These are phyloP conservation scores for Sesamia nonagrioides DNA, from an alignment of 1,140 invertebrate species.

Conservation along the genomic window DNA sequence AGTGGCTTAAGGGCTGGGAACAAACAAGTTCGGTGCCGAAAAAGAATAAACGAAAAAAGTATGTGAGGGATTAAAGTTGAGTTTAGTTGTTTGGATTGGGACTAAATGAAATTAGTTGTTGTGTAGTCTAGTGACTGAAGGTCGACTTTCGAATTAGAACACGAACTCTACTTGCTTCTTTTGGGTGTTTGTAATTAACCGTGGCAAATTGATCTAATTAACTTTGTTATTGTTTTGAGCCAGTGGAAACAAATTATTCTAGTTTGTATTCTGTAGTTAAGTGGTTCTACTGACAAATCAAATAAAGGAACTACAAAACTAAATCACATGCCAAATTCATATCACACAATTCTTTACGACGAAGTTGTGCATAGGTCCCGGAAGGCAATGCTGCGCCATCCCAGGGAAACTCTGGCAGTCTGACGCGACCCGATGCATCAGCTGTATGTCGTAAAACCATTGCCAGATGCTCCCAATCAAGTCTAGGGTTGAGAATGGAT, in stretches of 20 bases:
- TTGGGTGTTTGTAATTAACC: slow-evolving; percentile 20
- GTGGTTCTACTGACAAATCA: slow-evolving; percentile 26
- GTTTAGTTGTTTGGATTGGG: slow-evolving; percentile 39
- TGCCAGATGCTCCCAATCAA: slow-evolving; percentile 80
- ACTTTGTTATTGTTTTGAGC: slow-evolving; percentile 21
- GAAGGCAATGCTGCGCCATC: slow-evolving; percentile 42
- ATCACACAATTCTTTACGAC: slow-evolving; percentile 55
- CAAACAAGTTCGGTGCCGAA: slow-evolving; percentile 45
- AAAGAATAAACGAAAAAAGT: slow-evolving; percentile 48
- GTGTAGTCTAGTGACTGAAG: slow-evolving; percentile 32
- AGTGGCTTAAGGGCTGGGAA: slow-evolving; percentile 44
- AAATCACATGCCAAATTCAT: slow-evolving; percentile 41
- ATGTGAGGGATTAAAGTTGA: slow-evolving; percentile 46
- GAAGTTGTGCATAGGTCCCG: slow-evolving; percentile 60
- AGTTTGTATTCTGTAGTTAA: neutral
- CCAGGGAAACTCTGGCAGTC: slow-evolving; percentile 64
- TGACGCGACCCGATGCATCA: slow-evolving; percentile 64
- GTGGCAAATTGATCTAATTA: slow-evolving; percentile 27
- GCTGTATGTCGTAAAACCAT: slow-evolving; percentile 61
- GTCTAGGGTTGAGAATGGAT: slow-evolving; percentile 54
- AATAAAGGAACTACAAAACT: slow-evolving; percentile 32
- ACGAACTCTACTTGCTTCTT: slow-evolving; percentile 23
- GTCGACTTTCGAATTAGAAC: slow-evolving; percentile 25
- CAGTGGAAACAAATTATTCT: neutral
- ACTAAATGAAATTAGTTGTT: slow-evolving; percentile 48